Evolutionary conservation across 2,797 vertebrate genomes (phyloP).

Genomic region (Hipposideros larvatus): DNA sequence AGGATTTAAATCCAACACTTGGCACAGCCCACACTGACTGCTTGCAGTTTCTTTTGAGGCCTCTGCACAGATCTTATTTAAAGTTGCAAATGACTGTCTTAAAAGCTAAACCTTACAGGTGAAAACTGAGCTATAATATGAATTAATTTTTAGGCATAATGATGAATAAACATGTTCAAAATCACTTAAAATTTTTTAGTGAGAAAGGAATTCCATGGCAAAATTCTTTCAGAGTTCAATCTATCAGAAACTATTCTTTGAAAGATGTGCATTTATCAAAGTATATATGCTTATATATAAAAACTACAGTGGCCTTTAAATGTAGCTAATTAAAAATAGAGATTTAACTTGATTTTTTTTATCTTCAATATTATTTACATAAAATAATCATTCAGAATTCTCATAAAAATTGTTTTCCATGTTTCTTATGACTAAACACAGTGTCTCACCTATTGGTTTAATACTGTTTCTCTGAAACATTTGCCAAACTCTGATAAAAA

Average conservation of each 20-base stretch:
- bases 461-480: conserved; percentile 62
- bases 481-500: conserved; percentile 47
- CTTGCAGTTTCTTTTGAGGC: neutral
- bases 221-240: neutral
- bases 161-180: conserved; percentile 1
- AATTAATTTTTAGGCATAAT: conserved; percentile 5
- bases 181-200: conserved; percentile 9
- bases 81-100: conserved; percentile 50
- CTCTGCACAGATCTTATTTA: neutral
- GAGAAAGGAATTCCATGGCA: neutral
- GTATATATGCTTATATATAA: neutral
- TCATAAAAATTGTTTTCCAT: conserved; percentile 57
- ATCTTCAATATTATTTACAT: conserved; percentile 27
- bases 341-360: conserved; percentile 39
- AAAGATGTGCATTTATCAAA: neutral
- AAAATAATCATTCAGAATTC: conserved; percentile 42
- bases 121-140: neutral
- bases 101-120: neutral
- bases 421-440: conserved; percentile 61
- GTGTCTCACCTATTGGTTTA: conserved; percentile 53
- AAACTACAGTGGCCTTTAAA: conserved; percentile 44
- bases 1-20: neutral
- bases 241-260: neutral
- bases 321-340: conserved; percentile 50
- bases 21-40: neutral